Evolutionary conservation across 2,113 vertebrate genomes (phyloP), one percentile per base, ranked within the genome.

Genomic region (Myxocyprinus asiaticus): DNA sequence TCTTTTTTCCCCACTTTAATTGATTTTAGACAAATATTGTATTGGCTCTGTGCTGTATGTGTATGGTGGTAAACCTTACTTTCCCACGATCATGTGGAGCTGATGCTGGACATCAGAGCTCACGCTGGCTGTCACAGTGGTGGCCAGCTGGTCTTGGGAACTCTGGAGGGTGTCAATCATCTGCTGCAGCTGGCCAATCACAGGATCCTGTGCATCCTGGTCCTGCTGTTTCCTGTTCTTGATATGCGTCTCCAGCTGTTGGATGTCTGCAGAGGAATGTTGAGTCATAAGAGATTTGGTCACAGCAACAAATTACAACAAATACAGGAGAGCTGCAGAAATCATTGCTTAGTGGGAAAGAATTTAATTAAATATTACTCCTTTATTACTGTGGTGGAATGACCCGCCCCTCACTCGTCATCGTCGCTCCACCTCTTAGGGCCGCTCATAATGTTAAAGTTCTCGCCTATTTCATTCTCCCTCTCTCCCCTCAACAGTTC

Each of bases 31-130:
- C 22, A 33, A 33, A 33, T 33, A 33, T 33, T 33, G 22, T 33
- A 33, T 33, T 33, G 22, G 22, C 22, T 33, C 22, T 33, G 22
- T 33, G 22, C 22, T 44, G 63, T 64, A n/a, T 6, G 4, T 66
- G 47, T 33, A 33, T 61, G 33, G 3, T 6, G 6, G 22, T 9
- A 43, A 59, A 14, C 5, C 97, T 84, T 89, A 99, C 98, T 95
- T 99, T 94, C 95, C 93, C 87, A 98, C 94, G 44, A 95, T 93
- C 85, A 97, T 81, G 44, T 96, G 97, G 74, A 98, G 93, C 92
- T 98, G 97, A 79, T 97, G 97, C 87, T 98, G 96, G 88, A 98
- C 89, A 85, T 99, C 98, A 0, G 95, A 87, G 4, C 95, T 93
- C 70, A 99, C 92, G 0, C 92, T 95, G 62, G 95, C 88, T 0